Percentiles rank a stretch among this genome's conserved stretches.
Conservation (phyloP, 2,797 vertebrate genomes). For the Cryptoprocta ferox region DNA sequence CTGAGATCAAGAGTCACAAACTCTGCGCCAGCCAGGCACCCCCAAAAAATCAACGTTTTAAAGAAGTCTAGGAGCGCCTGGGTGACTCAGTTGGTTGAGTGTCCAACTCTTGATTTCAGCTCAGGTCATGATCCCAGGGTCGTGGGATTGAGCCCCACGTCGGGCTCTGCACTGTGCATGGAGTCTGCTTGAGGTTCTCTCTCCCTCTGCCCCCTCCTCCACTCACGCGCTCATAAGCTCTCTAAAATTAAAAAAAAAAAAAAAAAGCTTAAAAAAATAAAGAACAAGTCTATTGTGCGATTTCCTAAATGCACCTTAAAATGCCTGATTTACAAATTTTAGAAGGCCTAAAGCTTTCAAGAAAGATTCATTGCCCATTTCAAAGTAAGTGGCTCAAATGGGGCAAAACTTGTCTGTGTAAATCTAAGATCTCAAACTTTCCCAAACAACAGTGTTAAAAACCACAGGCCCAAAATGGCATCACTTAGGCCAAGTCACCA, state of each 20-base stretch:
- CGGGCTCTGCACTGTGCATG: too few species aligned
- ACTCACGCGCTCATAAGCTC: too few species aligned
- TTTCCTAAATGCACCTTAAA: background rate
- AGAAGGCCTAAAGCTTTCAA: background rate
- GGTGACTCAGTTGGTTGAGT: too few species aligned
- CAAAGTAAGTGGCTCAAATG: background rate
- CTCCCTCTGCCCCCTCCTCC: too few species aligned
- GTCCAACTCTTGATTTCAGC: too few species aligned
- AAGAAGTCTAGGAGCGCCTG: background rate
- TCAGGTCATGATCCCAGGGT: too few species aligned
- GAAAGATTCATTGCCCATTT: background rate
- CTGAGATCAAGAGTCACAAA: background rate
- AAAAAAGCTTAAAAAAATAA: background rate
- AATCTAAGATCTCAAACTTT: background rate
- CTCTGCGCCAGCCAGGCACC: background rate
- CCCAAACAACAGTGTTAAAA: background rate
- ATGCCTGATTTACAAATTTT: background rate
- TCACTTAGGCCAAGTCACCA: background rate
- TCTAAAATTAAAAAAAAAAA: too few species aligned
- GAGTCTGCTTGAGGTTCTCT: too few species aligned
- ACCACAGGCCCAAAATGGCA: background rate
- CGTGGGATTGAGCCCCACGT: too few species aligned
- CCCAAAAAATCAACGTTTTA: background rate
- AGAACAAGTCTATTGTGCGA: background rate
- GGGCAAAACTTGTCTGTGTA: background rate